Evolutionary conservation across 2,797 vertebrate species (phyloP).

Genomic region (Dendrocincla fuliginosa): DNA sequence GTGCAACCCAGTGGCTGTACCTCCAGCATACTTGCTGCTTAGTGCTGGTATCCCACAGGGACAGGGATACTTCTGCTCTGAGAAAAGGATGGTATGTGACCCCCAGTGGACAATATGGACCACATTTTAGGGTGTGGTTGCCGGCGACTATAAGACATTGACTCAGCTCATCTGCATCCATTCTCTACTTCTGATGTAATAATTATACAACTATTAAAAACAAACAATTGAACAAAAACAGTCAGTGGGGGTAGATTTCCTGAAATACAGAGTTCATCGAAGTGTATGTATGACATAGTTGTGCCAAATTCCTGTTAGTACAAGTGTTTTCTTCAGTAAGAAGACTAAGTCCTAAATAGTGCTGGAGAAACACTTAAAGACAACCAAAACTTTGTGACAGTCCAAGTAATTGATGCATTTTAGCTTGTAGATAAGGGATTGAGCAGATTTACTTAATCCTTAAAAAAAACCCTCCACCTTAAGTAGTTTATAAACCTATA

Average conservation of each 20-base stretch:
- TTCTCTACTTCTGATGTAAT: neutral
- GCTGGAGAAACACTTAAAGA: conserved; percentile 51
- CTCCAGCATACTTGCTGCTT: neutral
- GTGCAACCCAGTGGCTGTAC: neutral
- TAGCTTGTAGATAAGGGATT: conserved; percentile 65
- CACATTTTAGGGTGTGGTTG: neutral
- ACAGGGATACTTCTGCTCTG: neutral
- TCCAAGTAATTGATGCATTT: conserved; percentile 63
- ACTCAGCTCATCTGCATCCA: neutral
- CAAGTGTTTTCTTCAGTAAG: conserved; percentile 33
- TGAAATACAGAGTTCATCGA: neutral
- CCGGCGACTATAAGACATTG: neutral
- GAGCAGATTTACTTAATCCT: conserved; percentile 70
- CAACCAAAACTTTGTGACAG: conserved; percentile 57
- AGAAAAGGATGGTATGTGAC: neutral
- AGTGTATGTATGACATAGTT: neutral
- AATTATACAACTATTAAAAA: neutral
- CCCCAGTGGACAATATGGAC: neutral
- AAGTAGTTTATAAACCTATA: conserved; percentile 53
- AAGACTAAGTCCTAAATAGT: neutral
- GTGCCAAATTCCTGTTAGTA: conserved; percentile 36
- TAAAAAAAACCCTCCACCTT: neutral
- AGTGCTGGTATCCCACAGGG: neutral
- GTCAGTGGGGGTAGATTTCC: neutral
- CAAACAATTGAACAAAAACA: neutral